Conservation (phyloP, 2,888 invertebrate genomes). For the Odiellus spinosus region DNA sequence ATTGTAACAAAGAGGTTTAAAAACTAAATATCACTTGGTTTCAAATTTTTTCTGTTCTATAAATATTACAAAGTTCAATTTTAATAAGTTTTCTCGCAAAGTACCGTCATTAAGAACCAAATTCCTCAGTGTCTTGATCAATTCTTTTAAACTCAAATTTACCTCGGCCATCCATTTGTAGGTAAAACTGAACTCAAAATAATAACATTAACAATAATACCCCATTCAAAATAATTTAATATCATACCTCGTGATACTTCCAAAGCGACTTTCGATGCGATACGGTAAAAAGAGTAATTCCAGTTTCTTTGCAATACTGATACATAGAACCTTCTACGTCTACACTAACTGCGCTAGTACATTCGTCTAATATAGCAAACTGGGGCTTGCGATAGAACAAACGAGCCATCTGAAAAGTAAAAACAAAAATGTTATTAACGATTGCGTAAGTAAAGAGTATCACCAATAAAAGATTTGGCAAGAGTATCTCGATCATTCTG, state of each 20-base stretch:
- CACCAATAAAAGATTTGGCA: not conserved
- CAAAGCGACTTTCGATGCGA: conserved; percentile 94
- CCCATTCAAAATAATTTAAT: not conserved
- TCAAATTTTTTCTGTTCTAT: no score
- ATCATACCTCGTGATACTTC: conserved; percentile 73
- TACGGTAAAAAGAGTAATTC: conserved; percentile 88
- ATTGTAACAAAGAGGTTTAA: no score
- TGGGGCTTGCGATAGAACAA: conserved; percentile 94
- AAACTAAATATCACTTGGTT: no score
- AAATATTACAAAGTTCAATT: no score
- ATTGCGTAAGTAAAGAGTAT: not conserved
- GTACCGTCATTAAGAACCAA: conserved; percentile 94
- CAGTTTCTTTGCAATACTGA: conserved; percentile 65
- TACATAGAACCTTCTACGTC: conserved; percentile 98
- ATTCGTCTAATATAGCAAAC: conserved; percentile 97
- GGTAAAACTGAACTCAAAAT: conserved; percentile 51
- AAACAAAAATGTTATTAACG: conserved; percentile 8
- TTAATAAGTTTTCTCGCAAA: no score
- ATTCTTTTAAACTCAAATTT: conserved; percentile 71
- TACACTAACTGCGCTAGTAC: conserved; percentile 94
- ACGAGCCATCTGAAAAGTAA: conserved; percentile 90
- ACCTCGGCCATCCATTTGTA: conserved; percentile 93
- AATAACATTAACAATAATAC: conserved; percentile 3
- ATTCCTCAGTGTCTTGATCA: conserved; percentile 69
- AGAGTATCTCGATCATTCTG: not conserved